These are phyloP conservation scores for Whitmania pigra DNA, from an alignment of 1,140 invertebrate genomes.

Conservation along the genomic window DNA sequence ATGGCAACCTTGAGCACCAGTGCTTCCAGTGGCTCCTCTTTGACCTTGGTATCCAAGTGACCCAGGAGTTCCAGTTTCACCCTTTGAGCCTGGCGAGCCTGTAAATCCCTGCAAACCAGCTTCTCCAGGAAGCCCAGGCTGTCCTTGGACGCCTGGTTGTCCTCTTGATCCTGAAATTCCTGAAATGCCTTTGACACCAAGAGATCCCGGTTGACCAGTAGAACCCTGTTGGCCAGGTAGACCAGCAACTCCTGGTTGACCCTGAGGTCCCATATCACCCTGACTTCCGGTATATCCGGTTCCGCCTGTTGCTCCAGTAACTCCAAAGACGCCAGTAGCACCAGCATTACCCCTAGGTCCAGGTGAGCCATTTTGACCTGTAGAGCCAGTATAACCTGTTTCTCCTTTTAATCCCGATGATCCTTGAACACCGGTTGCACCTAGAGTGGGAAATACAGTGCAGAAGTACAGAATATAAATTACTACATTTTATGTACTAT, in stretches of 20 bases:
- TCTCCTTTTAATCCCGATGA: slow-evolving; percentile 9
- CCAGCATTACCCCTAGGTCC: too few relatives aligned
- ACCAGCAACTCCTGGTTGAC: neutral
- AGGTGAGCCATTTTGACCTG: neutral
- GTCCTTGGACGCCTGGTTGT: neutral
- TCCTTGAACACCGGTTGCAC: slow-evolving; percentile 15
- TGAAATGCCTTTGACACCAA: slow-evolving; percentile 3
- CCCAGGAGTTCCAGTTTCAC: slow-evolving; percentile 12
- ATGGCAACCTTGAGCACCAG: neutral
- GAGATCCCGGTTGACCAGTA: slow-evolving; percentile 4
- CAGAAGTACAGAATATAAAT: too few relatives aligned
- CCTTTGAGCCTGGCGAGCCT: slow-evolving; percentile 1
- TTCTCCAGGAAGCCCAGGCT: neutral
- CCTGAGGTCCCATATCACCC: slow-evolving; percentile 5
- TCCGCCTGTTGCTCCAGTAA: slow-evolving; percentile 11
- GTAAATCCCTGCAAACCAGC: neutral
- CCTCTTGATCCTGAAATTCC: slow-evolving; percentile 11
- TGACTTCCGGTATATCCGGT: neutral
- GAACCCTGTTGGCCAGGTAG: neutral
- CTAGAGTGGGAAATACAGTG: neutral
- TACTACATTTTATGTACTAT: too few relatives aligned
- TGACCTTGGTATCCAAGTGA: slow-evolving; percentile 14
- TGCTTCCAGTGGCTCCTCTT: slow-evolving; percentile 4
- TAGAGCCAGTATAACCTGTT: slow-evolving; percentile 8
- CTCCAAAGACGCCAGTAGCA: neutral